phyloP scores from a whole-genome alignment of 2,888 invertebrate species.

The Zhuqinia jingwanae region DNA sequence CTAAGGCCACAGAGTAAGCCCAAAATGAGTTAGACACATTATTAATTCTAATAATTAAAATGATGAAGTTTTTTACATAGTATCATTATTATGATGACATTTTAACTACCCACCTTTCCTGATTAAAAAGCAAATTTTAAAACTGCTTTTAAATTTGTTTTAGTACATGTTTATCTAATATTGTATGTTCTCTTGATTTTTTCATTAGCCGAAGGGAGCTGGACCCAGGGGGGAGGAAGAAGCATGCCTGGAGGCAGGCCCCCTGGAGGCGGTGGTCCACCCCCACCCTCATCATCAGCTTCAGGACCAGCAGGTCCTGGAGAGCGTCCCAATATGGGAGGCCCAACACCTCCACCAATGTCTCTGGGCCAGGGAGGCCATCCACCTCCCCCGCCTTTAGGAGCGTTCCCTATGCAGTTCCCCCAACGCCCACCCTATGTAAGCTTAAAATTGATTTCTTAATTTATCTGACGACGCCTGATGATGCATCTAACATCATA shows the following conservation, averaged over 20 bases:
- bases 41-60: not conserved
- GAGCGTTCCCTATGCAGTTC: constrained; percentile 76
- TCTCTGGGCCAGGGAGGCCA: constrained; percentile 79
- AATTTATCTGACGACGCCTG: not conserved
- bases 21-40: not conserved
- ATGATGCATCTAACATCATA: constrained; percentile 51
- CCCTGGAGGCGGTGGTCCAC: constrained; percentile 80
- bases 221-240: constrained; percentile 79
- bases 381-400: constrained; percentile 77
- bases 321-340: constrained; percentile 77
- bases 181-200: constrained; percentile 24
- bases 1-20: constrained; percentile 79
- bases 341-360: constrained; percentile 79
- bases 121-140: no score
- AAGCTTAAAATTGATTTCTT: constrained; percentile 48
- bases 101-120: constrained; percentile 73
- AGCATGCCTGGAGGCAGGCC: constrained; percentile 75
- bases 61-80: constrained; percentile 68
- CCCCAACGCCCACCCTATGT: constrained; percentile 77
- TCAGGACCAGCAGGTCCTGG: constrained; percentile 82
- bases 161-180: no score
- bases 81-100: constrained; percentile 66
- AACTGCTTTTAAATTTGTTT: no score
- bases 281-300: constrained; percentile 83
- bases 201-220: constrained; percentile 79